phyloP scores from a whole-genome alignment of 2,888 invertebrate species.

The Acleris sparsana region DNA sequence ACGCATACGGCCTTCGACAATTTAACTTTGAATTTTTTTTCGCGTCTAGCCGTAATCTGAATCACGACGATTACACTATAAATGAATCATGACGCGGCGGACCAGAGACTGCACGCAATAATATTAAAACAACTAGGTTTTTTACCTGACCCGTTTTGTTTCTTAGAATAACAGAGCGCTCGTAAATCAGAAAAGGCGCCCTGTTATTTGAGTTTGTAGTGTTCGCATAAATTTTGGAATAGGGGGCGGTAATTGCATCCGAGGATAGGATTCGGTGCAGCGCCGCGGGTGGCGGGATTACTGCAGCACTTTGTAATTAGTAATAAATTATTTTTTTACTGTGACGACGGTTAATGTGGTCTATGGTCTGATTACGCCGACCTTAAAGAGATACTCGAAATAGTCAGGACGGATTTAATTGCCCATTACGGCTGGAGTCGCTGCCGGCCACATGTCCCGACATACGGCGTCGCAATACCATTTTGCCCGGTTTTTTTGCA shows the following conservation, averaged over 20 bases:
- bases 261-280: conserved; percentile 46
- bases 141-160: conserved; percentile 61
- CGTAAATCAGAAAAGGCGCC: conserved; percentile 79
- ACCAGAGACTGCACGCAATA: conserved; percentile 60
- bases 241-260: conserved; percentile 56
- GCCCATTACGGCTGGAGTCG: conserved; percentile 24
- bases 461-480: conserved; percentile 37
- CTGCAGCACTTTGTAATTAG: conserved; percentile 18
- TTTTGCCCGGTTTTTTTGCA: conserved; percentile 47
- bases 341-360: neutral
- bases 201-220: conserved; percentile 70
- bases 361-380: conserved; percentile 1
- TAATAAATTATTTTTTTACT: conserved; percentile 7
- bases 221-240: conserved; percentile 67
- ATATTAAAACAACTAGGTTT: conserved; percentile 63
- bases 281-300: conserved; percentile 63
- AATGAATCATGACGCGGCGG: conserved; percentile 63
- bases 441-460: conserved; percentile 51
- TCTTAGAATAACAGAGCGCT: conserved; percentile 70
- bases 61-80: conserved; percentile 70
- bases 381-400: conserved; percentile 33
- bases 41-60: conserved; percentile 71
- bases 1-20: conserved; percentile 75
- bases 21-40: conserved; percentile 74
- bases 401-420: conserved; percentile 33